These are phyloP conservation scores for Myotis davidii DNA, from an alignment of 2,113 vertebrate genomes.

Conservation along the genomic window DNA sequence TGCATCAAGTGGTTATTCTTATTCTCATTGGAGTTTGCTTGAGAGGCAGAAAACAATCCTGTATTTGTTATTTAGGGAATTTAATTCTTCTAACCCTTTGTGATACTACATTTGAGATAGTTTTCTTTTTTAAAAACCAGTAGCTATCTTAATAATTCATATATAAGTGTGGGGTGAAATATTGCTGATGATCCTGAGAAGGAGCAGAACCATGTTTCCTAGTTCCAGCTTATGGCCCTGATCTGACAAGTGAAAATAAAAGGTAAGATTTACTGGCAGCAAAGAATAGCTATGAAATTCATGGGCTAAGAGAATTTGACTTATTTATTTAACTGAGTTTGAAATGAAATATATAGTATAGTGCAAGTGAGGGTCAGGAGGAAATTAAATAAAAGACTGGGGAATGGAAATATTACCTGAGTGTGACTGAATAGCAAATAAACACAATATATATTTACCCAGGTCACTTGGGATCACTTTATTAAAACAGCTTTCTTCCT, in stretches of 20 bases:
- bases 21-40: background rate
- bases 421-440: conserved; percentile 63
- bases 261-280: conserved; percentile 62
- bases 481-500: conserved; percentile 3
- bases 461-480: conserved; percentile 33
- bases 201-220: background rate
- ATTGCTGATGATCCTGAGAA: conserved; percentile 29
- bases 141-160: conserved; percentile 56
- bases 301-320: conserved; percentile 65
- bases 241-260: conserved; percentile 67
- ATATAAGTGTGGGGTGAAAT: conserved; percentile 43
- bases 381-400: conserved; percentile 67
- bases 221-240: conserved; percentile 40
- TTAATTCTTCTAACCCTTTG: conserved; percentile 27
- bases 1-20: conserved; percentile 22
- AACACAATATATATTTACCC: conserved; percentile 31
- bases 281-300: conserved; percentile 66
- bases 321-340: conserved; percentile 73
- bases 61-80: conserved; percentile 11
- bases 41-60: background rate
- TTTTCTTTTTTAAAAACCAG: conserved; percentile 17
- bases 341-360: conserved; percentile 69
- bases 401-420: conserved; percentile 49
- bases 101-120: background rate
- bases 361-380: conserved; percentile 72